A percentile compares a stretch with the other conserved stretches of the same genome.
Conservation (phyloP, 2,888 invertebrate species). For the Cheilosia soror region DNA sequence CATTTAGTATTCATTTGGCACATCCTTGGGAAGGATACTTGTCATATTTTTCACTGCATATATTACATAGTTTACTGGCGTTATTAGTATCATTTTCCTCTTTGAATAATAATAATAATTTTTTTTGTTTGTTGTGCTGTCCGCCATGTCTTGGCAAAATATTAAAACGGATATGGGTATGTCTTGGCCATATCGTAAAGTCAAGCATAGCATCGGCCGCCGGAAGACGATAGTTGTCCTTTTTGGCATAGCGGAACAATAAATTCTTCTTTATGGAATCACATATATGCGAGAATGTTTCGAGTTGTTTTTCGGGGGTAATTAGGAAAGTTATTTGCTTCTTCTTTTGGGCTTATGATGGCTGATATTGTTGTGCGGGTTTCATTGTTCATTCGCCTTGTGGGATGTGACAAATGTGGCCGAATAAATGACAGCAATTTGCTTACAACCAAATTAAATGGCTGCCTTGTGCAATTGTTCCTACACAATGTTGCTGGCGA, state of each 20-base stretch:
- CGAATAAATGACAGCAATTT: constrained; percentile 74
- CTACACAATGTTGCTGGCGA: constrained; percentile 4
- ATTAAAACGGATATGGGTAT: constrained; percentile 71
- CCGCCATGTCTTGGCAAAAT: constrained; percentile 49
- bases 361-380: constrained; percentile 2
- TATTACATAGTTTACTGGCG: constrained; percentile 71
- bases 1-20: constrained; percentile 72
- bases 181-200: constrained; percentile 69
- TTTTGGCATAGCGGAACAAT: constrained; percentile 70
- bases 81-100: constrained; percentile 72
- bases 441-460: constrained; percentile 52
- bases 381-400: constrained; percentile 11
- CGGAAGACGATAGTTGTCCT: constrained; percentile 72
- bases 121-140: constrained; percentile 3
- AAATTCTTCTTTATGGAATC: constrained; percentile 72
- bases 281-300: constrained; percentile 51
- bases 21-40: constrained; percentile 68
- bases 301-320: constrained; percentile 67
- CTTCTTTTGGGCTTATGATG: constrained; percentile 29
- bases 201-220: constrained; percentile 18
- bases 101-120: constrained; percentile 46
- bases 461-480: constrained; percentile 13
- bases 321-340: constrained; percentile 65
- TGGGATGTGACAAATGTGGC: constrained; percentile 69
- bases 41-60: constrained; percentile 74